Percentiles rank a stretch among this genome's conserved stretches.
Conservation (phyloP, 2,113 vertebrate species). For the Procavia capensis region DNA sequence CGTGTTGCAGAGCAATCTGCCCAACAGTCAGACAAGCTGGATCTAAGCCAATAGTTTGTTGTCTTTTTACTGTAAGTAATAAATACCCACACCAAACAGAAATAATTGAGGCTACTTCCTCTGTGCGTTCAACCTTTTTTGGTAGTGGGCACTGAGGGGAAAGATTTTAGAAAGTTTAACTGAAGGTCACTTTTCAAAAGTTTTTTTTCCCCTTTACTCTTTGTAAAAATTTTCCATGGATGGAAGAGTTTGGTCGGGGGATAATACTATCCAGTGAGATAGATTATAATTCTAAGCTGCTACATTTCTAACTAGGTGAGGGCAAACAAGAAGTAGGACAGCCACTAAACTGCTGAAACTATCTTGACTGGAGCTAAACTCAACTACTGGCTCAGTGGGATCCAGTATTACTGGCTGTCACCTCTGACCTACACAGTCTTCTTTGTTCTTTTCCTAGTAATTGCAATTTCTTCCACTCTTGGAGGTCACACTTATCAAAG, state of each 20-base stretch:
- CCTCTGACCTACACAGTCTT: background rate
- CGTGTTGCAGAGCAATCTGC: background rate
- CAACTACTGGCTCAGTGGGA: conserved; percentile 17
- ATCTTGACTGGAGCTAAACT: conserved; percentile 49
- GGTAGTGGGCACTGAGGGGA: background rate
- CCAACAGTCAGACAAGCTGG: conserved; percentile 20
- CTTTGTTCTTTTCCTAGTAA: background rate
- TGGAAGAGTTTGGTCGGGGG: background rate
- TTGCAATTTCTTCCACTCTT: background rate
- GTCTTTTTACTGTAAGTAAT: conserved; percentile 73
- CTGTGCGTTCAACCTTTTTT: background rate
- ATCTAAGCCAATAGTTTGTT: conserved; percentile 64
- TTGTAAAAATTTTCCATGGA: background rate
- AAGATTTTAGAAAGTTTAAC: background rate
- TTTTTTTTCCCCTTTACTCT: background rate
- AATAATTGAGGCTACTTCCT: conserved; percentile 45
- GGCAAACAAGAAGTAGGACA: conserved; percentile 21
- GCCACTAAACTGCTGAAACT: conserved; percentile 48
- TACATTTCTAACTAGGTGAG: conserved; percentile 12
- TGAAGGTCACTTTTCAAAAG: conserved; percentile 25
- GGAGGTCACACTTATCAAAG: conserved; percentile 52
- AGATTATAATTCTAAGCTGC: conserved; percentile 50
- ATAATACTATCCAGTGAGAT: background rate
- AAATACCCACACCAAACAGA: conserved; percentile 57
- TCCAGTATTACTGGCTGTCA: conserved; percentile 58